Evolutionary conservation across 2,888 invertebrate genomes (phyloP).

Genomic region (Tetropium fuscum): DNA sequence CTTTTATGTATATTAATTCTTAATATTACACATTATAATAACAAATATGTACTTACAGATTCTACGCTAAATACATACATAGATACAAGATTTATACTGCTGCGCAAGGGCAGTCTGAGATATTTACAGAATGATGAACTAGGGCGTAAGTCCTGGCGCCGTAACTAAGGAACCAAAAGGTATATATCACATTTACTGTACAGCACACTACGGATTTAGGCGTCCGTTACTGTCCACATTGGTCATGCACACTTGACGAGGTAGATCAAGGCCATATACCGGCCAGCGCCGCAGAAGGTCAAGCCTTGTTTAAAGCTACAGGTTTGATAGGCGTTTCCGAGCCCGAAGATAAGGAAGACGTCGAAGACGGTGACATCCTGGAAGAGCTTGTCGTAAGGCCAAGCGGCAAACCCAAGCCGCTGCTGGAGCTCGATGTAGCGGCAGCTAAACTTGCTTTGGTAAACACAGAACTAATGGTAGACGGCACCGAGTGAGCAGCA

Average conservation of each 20-base stretch:
- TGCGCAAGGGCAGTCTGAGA: slow-evolving; percentile 51
- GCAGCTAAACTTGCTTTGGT: slow-evolving; percentile 62
- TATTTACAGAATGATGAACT: slow-evolving; percentile 41
- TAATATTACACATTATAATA: slow-evolving; percentile 62
- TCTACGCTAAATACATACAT: slow-evolving; percentile 65
- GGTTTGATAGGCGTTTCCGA: slow-evolving; percentile 68
- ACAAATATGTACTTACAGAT: slow-evolving; percentile 64
- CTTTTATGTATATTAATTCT: slow-evolving; percentile 48
- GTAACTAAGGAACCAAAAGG: slow-evolving; percentile 63
- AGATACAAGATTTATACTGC: slow-evolving; percentile 65
- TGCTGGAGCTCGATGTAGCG: slow-evolving; percentile 54
- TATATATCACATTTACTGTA: slow-evolving; percentile 65
- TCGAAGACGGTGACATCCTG: slow-evolving; percentile 73
- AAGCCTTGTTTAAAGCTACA: slow-evolving; percentile 65
- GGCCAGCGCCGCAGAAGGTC: slow-evolving; percentile 57
- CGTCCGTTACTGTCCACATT: slow-evolving; percentile 60
- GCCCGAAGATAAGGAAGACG: slow-evolving; percentile 71
- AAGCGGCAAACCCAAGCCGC: slow-evolving; percentile 62
- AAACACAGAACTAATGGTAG: slow-evolving; percentile 57
- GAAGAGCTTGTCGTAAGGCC: slow-evolving; percentile 67
- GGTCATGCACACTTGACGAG: slow-evolving; percentile 58
- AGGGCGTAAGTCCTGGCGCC: slow-evolving; percentile 48
- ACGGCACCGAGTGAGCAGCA: slow-evolving; percentile 44
- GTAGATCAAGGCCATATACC: slow-evolving; percentile 60
- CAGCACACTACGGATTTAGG: slow-evolving; percentile 57